Base-by-base conservation (phyloP, 2,113 vertebrate species). In the Pteropus alecto region DNA sequence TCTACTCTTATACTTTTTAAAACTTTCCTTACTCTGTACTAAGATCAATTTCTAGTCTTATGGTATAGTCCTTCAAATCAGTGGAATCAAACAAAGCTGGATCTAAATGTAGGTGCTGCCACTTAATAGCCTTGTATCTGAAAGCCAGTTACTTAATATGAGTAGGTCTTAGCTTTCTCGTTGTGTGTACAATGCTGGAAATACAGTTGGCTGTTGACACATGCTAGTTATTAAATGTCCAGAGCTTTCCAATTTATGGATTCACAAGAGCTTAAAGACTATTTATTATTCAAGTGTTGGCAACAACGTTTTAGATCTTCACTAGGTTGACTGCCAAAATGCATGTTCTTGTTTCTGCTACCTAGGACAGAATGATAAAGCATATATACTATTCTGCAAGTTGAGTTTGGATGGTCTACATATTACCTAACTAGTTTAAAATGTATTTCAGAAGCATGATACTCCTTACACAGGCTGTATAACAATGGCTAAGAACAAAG, bases 401-500 rank as follows among this genome's bases (percentile, higher is more conserved):
- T 61, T 74, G 46, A 61, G 30, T 67, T 21, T 74, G 41, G 22
- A 74, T 4, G 9, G 38, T 30, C 22, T 41, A 15, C 54, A 68
- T 30, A 79, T 13, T 46, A 30, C 51, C 30, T 77, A 86, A 87
- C 74, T n/a, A 92, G 35, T 70, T 76, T 95, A 84, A 88, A 92
- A 74, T 74, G 41, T 68, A 12, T 74, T 90, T 87, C 77, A 92
- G 78, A 86, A 95, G 51, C 46, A 65, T 63, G 30, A 93, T 22
- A 77, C 0, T 30, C n/a, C 48, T 87, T 43, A 82, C 28, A 48
- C 4, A 58, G 65, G 71, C 43, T 73, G 14, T 43, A 33, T 30
- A 94, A 70, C 14, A 97, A 93, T 35, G 22, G 38, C 83, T 94
- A 96, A 82, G 51, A 87, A 60, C 5, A 93, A 93, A 43, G 13